Base-by-base conservation (phyloP, 2,888 invertebrate species). In the Apotomis betuletana region DNA sequence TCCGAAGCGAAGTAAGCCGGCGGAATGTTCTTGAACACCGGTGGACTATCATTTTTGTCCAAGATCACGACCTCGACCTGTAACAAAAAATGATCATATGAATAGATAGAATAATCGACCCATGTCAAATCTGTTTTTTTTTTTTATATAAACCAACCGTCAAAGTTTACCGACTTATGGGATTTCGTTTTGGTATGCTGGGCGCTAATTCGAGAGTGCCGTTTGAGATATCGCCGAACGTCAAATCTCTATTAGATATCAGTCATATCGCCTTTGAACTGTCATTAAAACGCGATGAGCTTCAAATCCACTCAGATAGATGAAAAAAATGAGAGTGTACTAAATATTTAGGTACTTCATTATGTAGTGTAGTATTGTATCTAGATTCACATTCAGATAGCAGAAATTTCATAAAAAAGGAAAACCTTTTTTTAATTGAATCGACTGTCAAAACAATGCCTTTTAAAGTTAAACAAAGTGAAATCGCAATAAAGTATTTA, bases 21-120 rank as follows among this genome's bases (percentile, higher is more conserved):
- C 13, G 96, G 96, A 51, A 96, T 95, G 75, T 96, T 95, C 79
- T 95, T 95, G 94, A 98, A 97, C 69, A 96, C 95, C 4, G 99
- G 99, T n/a, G 98, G 98, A 82, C 97, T 98, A 94, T 99, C 99
- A 89, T 99, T 99, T 90, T 96, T 97, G 92, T 99, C 99, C 86
- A 97, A 88, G 67, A 98, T 96, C 71, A 95, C 95, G 78, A 98
- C 96, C 88, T 95, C 95, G 79, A 98, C 96, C 98, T 98, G 96
- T 38, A 95, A 95, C 80, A 78, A 85, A 82, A 80, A 60, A 67
- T 9, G 36, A 64, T 38, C 52, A 15, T 65, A 15, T 65, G 15
- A 36, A 58, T 44, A 55, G 36, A 46, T 68, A 55, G 44, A 54
- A 68, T 41, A 60, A 60, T 61, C 4, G 10, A 61, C 46, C 54